Conservation (phyloP, 2,113 vertebrate species). For the Urocitellus parryii region DNA sequence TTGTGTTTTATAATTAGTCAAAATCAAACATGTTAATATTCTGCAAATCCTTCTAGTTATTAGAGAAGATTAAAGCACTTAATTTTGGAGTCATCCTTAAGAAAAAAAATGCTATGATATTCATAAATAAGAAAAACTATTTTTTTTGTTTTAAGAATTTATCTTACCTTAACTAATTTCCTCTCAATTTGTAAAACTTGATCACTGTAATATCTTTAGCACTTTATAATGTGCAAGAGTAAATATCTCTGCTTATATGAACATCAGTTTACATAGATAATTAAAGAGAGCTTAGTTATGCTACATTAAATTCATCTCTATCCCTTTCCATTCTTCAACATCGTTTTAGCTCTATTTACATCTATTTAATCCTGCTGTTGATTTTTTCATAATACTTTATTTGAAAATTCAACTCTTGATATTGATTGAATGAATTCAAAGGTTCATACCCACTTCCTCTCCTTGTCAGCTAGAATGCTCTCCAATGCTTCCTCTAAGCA, state of each 20-base stretch:
- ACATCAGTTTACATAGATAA: not conserved
- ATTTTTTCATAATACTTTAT: not conserved
- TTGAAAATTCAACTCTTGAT: conserved; percentile 36
- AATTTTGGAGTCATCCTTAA: not conserved
- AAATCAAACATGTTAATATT: not conserved
- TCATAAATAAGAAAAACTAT: not conserved
- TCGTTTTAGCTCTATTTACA: not conserved
- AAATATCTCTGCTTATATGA: not conserved
- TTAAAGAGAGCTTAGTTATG: not conserved
- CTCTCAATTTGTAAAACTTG: not conserved
- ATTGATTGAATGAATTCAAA: not conserved
- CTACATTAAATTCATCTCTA: not conserved
- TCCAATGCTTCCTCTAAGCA: not conserved
- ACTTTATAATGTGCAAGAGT: not conserved
- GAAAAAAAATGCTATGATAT: not conserved
- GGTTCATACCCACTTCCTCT: not conserved
- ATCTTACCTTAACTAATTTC: not conserved
- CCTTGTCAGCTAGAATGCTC: not conserved
- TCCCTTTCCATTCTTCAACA: not conserved
- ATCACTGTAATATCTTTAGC: not conserved
- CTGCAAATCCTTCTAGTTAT: not conserved
- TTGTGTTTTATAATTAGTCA: not conserved
- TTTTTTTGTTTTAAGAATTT: conserved; percentile 3
- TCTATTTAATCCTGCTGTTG: not conserved
- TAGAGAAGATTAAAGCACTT: not conserved